Conservation (phyloP, 2,888 invertebrate species). For the Drosophila nr. medialis region DNA sequence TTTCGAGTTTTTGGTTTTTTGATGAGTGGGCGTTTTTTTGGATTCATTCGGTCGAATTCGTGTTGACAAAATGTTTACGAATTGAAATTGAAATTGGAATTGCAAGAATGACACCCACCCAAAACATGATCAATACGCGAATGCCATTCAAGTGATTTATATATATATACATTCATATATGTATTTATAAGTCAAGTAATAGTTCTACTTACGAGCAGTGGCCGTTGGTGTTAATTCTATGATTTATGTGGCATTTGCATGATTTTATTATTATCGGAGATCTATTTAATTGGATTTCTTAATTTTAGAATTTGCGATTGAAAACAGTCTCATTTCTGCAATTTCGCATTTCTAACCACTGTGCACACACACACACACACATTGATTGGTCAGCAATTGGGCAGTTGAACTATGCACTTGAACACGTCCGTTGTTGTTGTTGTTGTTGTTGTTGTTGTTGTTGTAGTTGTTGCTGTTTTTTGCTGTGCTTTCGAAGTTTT, state of each 20-base stretch:
- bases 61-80: conserved; percentile 40
- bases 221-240: background rate
- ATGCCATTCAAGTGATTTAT: conserved; percentile 45
- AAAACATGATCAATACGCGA: conserved; percentile 24
- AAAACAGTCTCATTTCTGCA: background rate
- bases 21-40: conserved; percentile 20
- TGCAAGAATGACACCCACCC: conserved; percentile 45
- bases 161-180: background rate
- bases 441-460: conserved; percentile 3
- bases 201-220: background rate
- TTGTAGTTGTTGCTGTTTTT: background rate
- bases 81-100: conserved; percentile 28
- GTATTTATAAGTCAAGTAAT: background rate
- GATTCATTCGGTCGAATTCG: conserved; percentile 3
- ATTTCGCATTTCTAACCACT: background rate
- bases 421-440: conserved; percentile 39
- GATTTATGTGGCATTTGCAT: background rate
- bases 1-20: background rate
- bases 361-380: background rate
- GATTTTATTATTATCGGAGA: background rate
- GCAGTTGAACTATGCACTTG: conserved; percentile 28
- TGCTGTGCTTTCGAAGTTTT: background rate
- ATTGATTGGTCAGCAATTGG: conserved; percentile 15
- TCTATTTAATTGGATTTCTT: background rate
- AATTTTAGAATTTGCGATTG: background rate